Base-by-base conservation (phyloP, 2,797 vertebrate species). In the Meriones psammophilus region DNA sequence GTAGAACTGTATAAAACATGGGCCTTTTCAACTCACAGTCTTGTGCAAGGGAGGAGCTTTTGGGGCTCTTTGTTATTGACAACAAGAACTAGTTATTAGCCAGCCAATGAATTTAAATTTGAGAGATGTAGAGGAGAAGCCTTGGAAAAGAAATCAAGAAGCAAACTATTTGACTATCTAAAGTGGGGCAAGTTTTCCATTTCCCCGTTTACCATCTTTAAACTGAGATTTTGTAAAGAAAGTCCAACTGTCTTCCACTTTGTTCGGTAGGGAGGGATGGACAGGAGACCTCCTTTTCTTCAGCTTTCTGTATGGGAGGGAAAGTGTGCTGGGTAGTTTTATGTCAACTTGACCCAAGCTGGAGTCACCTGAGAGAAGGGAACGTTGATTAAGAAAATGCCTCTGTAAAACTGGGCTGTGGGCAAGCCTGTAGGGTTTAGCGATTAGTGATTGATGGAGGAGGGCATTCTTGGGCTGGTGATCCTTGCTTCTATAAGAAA, bases 61-160 rank as follows among this genome's bases (percentile, higher is more conserved):
- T 18, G 69, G 24, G 8, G 24, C 50, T 88, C 66, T 92, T 92
- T 71, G 13, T 92, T 85, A 24, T 54, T 69, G 91, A 87, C 12
- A 94, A 85, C 5, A 80, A 42, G 80, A 93, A 83, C 30, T 20
- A 90, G 46, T 86, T 76, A 56, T 83, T 92, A 93, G 33, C n/a
- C 20, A 91, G 10, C 76, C 64, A 92, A 54, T n/a, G 28, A 76
- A 58, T 84, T 94, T 94, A 87, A 89, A 83, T 42, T 68, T 89
- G 33, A 71, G 94, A 30, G 39, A 54, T 58, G 42, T 88, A 12
- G 62, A 78, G 64, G 87, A 64, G 15, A 14, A 39, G 4, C 39
- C 58, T 90, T 96, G 20, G 5, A 94, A 58, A 2, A 91, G 56
- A 78, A 91, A 64, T 14, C 20, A 79, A 94, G 18, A 71, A 68